Conservation (phyloP, 2,888 invertebrate genomes). For the Steromphala cineraria region DNA sequence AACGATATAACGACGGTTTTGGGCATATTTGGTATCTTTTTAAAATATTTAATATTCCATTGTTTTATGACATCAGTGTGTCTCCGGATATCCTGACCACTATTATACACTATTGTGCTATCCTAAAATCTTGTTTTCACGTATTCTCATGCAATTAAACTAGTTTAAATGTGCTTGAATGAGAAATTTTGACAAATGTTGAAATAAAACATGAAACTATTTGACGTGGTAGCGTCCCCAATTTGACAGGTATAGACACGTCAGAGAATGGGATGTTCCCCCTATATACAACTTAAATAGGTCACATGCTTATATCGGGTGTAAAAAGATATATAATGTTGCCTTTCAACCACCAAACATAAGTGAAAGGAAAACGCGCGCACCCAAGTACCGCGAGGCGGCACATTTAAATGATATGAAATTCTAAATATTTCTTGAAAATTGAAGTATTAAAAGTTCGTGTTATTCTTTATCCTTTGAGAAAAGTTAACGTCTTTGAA, state of each 20-base stretch:
- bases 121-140: no score
- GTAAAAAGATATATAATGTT: neutral
- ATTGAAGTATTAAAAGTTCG: no score
- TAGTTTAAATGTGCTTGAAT: no score
- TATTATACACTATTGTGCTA: no score
- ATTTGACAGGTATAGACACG: neutral
- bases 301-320: neutral
- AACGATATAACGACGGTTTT: no score
- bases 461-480: no score
- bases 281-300: neutral
- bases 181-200: no score
- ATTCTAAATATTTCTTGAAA: no score
- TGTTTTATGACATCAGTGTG: neutral
- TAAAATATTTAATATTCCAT: neutral
- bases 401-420: neutral
- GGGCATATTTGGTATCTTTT: no score
- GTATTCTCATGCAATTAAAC: no score
- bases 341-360: neutral
- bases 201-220: neutral
- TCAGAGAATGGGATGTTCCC: neutral
- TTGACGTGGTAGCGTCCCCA: neutral
- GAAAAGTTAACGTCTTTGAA: no score
- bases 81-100: neutral
- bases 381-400: neutral
- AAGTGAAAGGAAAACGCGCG: neutral